Percentiles rank a stretch among this genome's conserved stretches.
These are phyloP conservation scores for Margarornis squamiger DNA, from an alignment of 2,797 vertebrate species.

Conservation along the genomic window DNA sequence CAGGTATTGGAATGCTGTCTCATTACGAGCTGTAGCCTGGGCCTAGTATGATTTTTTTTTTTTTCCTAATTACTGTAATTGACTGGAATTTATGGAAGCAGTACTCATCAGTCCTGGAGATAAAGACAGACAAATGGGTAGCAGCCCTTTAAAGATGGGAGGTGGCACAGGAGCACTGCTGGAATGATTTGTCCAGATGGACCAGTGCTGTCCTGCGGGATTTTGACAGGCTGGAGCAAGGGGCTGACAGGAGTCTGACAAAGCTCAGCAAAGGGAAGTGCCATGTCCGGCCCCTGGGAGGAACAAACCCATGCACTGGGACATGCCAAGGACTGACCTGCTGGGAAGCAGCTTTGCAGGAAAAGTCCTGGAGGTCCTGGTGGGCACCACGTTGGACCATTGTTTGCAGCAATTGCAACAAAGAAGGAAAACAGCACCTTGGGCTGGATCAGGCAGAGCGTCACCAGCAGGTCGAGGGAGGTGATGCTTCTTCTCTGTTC, in stretches of 20 bases:
- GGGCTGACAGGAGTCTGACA: accelerated
- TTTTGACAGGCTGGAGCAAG: background rate
- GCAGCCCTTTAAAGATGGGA: background rate
- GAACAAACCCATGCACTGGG: background rate
- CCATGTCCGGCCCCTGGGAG: background rate
- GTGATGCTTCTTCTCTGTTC: background rate
- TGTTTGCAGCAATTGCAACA: background rate
- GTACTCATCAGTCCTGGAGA: background rate
- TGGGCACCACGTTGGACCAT: accelerated
- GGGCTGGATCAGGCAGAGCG: background rate
- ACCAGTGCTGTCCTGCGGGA: background rate
- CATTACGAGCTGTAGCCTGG: background rate
- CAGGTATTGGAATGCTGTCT: background rate
- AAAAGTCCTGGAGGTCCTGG: background rate
- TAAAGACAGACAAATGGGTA: background rate
- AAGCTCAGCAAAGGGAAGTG: background rate
- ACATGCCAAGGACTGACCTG: accelerated
- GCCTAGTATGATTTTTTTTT: background rate
- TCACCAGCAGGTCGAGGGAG: background rate
- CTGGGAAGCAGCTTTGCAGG: background rate
- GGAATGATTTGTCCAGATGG: background rate
- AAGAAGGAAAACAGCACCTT: background rate
- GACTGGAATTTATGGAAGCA: background rate
- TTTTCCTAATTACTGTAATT: background rate
- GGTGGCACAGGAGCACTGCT: background rate